Evolutionary conservation across 1,140 invertebrate species (phyloP), one percentile per base, ranked within the genome.

Genomic region (Charaxes varanes): DNA sequence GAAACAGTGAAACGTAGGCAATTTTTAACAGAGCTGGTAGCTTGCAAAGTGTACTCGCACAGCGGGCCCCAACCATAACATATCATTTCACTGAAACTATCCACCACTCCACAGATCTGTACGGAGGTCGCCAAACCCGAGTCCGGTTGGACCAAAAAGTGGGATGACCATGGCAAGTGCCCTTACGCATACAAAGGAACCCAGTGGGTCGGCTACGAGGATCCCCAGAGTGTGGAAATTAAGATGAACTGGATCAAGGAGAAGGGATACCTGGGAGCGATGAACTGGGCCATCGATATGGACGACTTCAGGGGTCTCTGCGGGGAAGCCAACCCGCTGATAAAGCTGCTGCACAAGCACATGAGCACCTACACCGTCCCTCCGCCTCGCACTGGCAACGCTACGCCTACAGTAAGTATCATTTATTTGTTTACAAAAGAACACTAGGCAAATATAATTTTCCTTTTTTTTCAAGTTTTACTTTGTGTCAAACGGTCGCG

Each of bases 151-250:
- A 92, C 90, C 0, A 87, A 90, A 24, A 90, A 92, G 54, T 96
- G 93, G 89, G 94, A 96, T 62, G 89, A 92, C 6, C 70, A 87
- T 26, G 94, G 94, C 35, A 91, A 90, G 78, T 91, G 92, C 41
- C 94, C 95, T 0, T 97, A 93, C 65, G 89, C 92, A 5, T 94
- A 94, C 69, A 92, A 94, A 82, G 93, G 90, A 10, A 94, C 90
- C 0, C 94, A 96, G 64, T 97, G 96, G 95, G 92, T 97, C 12
- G 95, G 95, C 6, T 97, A 96, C 63, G 96, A 98, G 71, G 90
- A 96, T 62, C 79, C 86, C 2, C 85, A 88, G 51, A 93, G 92
- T 60, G 80, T 96, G 1, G 90, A 93, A 54, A 92, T 94, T 31
- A 97, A 97, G 81, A 94, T 95, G 90, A 90, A 95, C 53, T 95